Percentiles rank a stretch among this genome's conserved stretches.
Evolutionary conservation across 2,113 vertebrate species (phyloP).

Genomic region (Dipodomys ordii): DNA sequence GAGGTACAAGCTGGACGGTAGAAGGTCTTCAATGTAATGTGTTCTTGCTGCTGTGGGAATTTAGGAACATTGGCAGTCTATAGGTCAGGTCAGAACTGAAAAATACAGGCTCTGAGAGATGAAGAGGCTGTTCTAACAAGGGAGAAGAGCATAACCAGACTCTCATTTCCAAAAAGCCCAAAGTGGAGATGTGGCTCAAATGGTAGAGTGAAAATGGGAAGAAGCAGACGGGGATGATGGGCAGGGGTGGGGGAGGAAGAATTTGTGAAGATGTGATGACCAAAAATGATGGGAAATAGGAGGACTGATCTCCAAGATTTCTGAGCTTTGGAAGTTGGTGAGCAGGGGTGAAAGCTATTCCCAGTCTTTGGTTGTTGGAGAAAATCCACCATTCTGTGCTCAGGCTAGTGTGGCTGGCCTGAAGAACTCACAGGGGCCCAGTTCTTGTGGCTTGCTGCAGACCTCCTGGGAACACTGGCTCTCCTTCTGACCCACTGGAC

Average conservation of each 20-base stretch:
- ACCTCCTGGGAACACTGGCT: background rate
- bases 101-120: background rate
- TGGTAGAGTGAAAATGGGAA: background rate
- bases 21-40: background rate
- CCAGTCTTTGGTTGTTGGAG: background rate
- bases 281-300: background rate
- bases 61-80: background rate
- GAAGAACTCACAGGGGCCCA: accelerated
- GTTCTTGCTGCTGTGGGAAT: background rate
- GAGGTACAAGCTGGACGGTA: background rate
- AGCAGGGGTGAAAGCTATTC: background rate
- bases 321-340: background rate
- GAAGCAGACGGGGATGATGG: background rate
- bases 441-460: background rate
- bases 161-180: no score
- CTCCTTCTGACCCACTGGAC: background rate
- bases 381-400: background rate
- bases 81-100: background rate
- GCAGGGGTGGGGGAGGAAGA: no score
- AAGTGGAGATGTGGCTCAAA: no score
- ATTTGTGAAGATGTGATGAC: background rate
- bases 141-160: background rate
- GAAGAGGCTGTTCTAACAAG: background rate
- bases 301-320: background rate
- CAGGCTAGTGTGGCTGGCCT: no score